Percentiles rank a stretch among this genome's conserved stretches.
These are phyloP conservation scores for Diorhabda sublineata DNA, from an alignment of 1,140 invertebrate species.

Conservation along the genomic window DNA sequence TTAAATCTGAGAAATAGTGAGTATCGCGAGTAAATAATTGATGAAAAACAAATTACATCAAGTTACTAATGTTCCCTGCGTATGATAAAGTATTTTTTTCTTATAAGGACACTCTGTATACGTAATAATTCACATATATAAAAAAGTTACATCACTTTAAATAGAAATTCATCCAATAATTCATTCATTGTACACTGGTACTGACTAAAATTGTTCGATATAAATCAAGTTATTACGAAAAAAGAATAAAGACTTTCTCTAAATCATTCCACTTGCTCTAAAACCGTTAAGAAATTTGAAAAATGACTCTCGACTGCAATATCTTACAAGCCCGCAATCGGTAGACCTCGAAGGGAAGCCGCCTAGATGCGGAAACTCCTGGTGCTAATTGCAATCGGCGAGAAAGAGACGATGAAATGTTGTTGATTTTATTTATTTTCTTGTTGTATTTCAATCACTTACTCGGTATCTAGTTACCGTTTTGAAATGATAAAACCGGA, in stretches of 20 bases:
- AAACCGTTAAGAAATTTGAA: constrained; percentile 2
- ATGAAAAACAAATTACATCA: too few relatives aligned
- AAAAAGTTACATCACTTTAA: too few relatives aligned
- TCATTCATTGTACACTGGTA: too few relatives aligned
- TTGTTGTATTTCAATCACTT: background rate
- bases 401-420: background rate
- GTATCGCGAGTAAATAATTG: too few relatives aligned
- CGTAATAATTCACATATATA: too few relatives aligned
- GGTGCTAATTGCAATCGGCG: background rate
- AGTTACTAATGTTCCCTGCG: too few relatives aligned
- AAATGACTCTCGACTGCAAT: background rate
- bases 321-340: background rate
- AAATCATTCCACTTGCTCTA: background rate
- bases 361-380: background rate
- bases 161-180: too few relatives aligned
- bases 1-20: too few relatives aligned
- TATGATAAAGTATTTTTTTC: too few relatives aligned
- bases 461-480: background rate
- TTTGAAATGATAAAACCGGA: background rate
- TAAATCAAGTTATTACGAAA: background rate
- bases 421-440: background rate
- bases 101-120: too few relatives aligned
- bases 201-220: too few relatives aligned
- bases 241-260: background rate
- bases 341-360: constrained; percentile 1